Conservation (phyloP, 2,797 vertebrate genomes). For the Otolemur crassicaudatus region DNA sequence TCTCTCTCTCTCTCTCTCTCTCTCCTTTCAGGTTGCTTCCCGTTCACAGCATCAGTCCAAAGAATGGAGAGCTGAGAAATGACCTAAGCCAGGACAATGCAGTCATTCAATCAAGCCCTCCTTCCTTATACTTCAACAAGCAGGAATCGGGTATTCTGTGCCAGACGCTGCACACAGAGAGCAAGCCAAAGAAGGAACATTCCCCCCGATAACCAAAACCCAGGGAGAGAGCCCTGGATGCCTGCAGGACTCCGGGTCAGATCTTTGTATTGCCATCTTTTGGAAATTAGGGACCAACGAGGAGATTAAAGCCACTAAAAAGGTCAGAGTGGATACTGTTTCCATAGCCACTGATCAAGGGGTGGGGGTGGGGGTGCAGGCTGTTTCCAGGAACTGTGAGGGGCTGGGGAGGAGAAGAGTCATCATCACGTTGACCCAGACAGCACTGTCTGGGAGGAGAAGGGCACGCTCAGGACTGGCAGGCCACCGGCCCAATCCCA, state of each 20-base stretch:
- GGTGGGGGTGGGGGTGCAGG: not conserved
- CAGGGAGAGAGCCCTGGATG: not conserved
- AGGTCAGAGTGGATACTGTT: not conserved
- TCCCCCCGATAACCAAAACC: not conserved
- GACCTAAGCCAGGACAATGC: not conserved
- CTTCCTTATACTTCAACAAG: not conserved
- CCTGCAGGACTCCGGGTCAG: not conserved
- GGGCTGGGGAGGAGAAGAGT: not conserved
- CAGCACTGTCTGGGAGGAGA: not conserved
- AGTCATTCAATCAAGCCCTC: not conserved
- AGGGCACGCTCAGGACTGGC: not conserved
- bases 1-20: not conserved
- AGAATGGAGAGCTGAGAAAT: not conserved
- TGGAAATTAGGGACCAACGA: not conserved
- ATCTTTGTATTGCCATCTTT: not conserved
- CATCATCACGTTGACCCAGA: not conserved
- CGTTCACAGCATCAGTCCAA: not conserved
- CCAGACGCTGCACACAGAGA: not conserved
- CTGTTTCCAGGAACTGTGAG: not conserved
- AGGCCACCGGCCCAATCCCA: not conserved
- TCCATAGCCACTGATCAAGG: slow-evolving; percentile 19
- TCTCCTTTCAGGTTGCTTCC: not conserved
- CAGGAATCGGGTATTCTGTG: not conserved
- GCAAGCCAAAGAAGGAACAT: not conserved
- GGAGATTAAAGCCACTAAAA: not conserved